Base-by-base conservation (phyloP, 2,888 invertebrate genomes). In the Synergus laeviventris region DNA sequence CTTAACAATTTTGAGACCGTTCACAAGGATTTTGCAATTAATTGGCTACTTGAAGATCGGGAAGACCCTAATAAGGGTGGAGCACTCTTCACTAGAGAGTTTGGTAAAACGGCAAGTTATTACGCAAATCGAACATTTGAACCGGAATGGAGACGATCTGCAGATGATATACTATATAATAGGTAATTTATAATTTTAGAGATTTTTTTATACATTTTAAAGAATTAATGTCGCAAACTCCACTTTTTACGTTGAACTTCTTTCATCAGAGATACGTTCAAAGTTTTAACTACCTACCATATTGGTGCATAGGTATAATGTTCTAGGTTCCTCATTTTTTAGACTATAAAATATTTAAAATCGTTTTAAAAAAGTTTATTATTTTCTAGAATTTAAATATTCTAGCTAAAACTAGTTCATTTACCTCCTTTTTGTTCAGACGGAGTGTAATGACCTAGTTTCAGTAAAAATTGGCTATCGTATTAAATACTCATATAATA, bases 31-130 rank as follows among this genome's bases (percentile, higher is more conserved):
- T 98, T 97, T 85, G 97, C 95, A 4, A 92, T 95, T 77, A 92
- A 95, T 85, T 97, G 97, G 97, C 94, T 96, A 91, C 91, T 97
- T 76, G 95, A 96, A 66, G 97, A 97, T 89, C 94, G 95, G 83
- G 95, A 95, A 78, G 94, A 95, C 85, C 92, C 94, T 39, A 16
- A 76, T 0, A 93, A 95, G 88, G 97, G 97, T 0, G 93, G 93
- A 0, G 94, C 97, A 0, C 89, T 98, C 76, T 98, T 98, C 88
- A 93, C 92, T 0, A 92, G 96, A 79, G 96, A 97, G 88, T 95
- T 95, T 84, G 96, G 96, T 0, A 92, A 95, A 80, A 95, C 96
- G 0, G 95, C 97, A 0, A 95, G 96, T 21, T 95, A 94, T 85
- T 98, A 94, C 90, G 95, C 96, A 81, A 97, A 97, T 86, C 93